Conservation (phyloP, 2,113 vertebrate species). For the Pogonocichla stellata region DNA sequence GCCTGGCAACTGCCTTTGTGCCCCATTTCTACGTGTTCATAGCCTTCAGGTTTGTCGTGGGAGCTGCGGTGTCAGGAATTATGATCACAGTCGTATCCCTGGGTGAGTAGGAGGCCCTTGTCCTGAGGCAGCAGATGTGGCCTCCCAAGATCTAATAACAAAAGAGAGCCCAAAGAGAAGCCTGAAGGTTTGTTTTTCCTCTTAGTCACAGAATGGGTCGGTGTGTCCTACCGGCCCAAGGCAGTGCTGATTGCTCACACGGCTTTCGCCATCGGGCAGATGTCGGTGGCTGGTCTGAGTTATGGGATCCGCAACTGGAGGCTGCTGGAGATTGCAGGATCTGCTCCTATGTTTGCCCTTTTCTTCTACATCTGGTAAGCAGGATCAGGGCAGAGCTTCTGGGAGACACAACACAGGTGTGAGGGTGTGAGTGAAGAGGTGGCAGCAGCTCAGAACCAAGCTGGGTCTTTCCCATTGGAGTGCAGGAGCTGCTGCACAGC, state of each 20-base stretch:
- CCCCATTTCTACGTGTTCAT: slow-evolving; percentile 82
- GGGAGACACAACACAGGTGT: fast-evolving
- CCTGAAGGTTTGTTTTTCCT: not conserved
- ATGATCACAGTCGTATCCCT: slow-evolving; percentile 66
- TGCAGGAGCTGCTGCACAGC: not conserved
- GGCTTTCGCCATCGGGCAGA: slow-evolving; percentile 68
- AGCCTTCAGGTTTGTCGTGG: slow-evolving; percentile 73
- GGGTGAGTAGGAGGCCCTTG: slow-evolving; percentile 54
- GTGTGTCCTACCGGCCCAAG: slow-evolving; percentile 68
- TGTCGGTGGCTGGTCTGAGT: slow-evolving; percentile 78
- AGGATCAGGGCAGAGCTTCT: fast-evolving
- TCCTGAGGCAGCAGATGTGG: not conserved
- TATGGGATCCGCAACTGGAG: slow-evolving; percentile 84
- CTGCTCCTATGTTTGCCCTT: slow-evolving; percentile 71
- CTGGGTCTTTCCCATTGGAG: not conserved
- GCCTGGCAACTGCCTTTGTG: slow-evolving; percentile 74
- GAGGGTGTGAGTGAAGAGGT: not conserved
- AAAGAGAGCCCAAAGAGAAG: not conserved
- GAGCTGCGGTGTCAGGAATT: slow-evolving; percentile 68
- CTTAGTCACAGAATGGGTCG: slow-evolving; percentile 85
- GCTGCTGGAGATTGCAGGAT: slow-evolving; percentile 78
- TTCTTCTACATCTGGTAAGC: slow-evolving; percentile 80
- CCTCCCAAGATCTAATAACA: fast-evolving
- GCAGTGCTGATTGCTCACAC: slow-evolving; percentile 72
- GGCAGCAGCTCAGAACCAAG: not conserved